A percentile compares a stretch with the other conserved stretches of the same genome.
These are phyloP conservation scores for Cheirogaleus major DNA, from an alignment of 2,797 vertebrate species.

Conservation along the genomic window DNA sequence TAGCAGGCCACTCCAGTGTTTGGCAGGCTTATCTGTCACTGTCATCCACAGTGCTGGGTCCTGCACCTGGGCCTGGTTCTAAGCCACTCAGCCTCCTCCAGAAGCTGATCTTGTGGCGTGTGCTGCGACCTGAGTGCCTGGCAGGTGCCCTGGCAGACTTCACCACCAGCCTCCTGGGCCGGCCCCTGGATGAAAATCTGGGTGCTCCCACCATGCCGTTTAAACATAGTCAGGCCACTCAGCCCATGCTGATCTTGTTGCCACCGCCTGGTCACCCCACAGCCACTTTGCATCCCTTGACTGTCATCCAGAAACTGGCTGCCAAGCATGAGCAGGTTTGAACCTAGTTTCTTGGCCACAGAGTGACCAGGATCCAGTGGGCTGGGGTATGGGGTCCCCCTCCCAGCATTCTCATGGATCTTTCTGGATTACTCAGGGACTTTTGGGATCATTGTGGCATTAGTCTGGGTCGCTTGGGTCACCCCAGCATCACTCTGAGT, in stretches of 20 bases:
- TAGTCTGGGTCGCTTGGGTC: background rate
- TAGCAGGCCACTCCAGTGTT: constrained; percentile 79
- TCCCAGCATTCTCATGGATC: background rate
- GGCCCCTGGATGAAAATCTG: constrained; percentile 61
- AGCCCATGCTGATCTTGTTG: constrained; percentile 86
- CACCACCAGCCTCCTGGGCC: constrained; percentile 84
- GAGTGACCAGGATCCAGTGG: background rate
- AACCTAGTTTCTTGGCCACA: background rate
- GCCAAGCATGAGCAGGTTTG: constrained; percentile 66
- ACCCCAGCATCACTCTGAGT: background rate
- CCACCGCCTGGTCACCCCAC: constrained; percentile 72
- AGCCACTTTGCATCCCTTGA: constrained; percentile 83
- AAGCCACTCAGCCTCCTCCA: constrained; percentile 88
- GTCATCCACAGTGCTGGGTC: constrained; percentile 85
- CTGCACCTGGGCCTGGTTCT: constrained; percentile 84
- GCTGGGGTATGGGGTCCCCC: background rate
- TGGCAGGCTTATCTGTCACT: constrained; percentile 91
- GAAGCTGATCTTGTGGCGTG: constrained; percentile 91
- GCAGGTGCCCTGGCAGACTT: constrained; percentile 83
- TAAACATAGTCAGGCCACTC: constrained; percentile 77
- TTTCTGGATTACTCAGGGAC: constrained; percentile 16
- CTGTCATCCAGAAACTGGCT: constrained; percentile 84
- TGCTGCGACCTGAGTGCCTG: constrained; percentile 85
- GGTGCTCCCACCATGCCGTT: constrained; percentile 67
- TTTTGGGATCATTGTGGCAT: background rate